These are phyloP conservation scores for Poecilia latipinna DNA, from an alignment of 2,113 vertebrate genomes.

Conservation along the genomic window DNA sequence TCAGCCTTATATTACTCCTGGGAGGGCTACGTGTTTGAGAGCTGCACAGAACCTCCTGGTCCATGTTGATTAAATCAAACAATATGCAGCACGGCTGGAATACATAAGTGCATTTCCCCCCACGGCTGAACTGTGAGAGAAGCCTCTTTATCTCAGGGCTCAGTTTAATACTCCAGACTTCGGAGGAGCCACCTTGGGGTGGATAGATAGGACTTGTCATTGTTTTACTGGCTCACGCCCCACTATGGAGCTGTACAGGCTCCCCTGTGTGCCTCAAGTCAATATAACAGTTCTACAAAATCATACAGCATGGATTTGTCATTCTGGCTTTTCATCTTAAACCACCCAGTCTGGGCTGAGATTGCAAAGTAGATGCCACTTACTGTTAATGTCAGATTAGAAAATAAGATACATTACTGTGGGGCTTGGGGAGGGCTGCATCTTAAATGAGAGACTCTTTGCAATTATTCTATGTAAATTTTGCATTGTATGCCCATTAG, in stretches of 20 bases:
- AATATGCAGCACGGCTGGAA: slow-evolving; percentile 71
- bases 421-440: not conserved
- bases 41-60: slow-evolving; percentile 51
- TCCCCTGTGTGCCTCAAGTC: slow-evolving; percentile 59
- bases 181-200: slow-evolving; percentile 68
- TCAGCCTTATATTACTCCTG: slow-evolving; percentile 64
- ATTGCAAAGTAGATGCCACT: slow-evolving; percentile 38
- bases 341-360: slow-evolving; percentile 19
- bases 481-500: slow-evolving; percentile 8
- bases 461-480: slow-evolving; percentile 38
- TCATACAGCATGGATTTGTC: slow-evolving; percentile 61
- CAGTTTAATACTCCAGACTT: slow-evolving; percentile 72
- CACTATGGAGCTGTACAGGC: slow-evolving; percentile 47
- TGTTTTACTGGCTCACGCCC: slow-evolving; percentile 69
- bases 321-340: slow-evolving; percentile 41
- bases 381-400: slow-evolving; percentile 46
- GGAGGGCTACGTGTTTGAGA: slow-evolving; percentile 66
- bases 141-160: slow-evolving; percentile 71
- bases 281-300: slow-evolving; percentile 48
- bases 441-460: slow-evolving; percentile 22
- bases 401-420: slow-evolving; percentile 23
- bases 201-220: slow-evolving; percentile 75
- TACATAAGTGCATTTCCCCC: slow-evolving; percentile 59
- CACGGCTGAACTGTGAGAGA: slow-evolving; percentile 49
- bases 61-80: slow-evolving; percentile 73